phyloP scores from a whole-genome alignment of 2,797 vertebrate species.

The Myripristis jacobus region DNA sequence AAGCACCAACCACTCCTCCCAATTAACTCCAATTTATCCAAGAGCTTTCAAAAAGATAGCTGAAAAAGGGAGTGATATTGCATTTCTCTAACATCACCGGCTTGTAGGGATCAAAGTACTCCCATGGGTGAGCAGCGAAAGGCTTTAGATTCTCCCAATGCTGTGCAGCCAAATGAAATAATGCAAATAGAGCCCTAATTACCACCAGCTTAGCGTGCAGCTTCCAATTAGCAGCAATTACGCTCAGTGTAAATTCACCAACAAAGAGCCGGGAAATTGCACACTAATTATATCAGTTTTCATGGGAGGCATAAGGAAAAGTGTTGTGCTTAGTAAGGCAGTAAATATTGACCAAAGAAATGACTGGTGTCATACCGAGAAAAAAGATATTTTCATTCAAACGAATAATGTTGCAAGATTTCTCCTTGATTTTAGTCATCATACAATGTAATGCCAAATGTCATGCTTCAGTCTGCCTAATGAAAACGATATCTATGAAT shows the following conservation, averaged over 20 bases:
- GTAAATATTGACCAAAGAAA: conserved; percentile 62
- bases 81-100: conserved; percentile 77
- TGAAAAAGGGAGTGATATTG: conserved; percentile 67
- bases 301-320: conserved; percentile 46
- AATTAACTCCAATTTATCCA: conserved; percentile 77
- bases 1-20: conserved; percentile 64
- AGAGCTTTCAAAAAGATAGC: conserved; percentile 68
- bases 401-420: conserved; percentile 10
- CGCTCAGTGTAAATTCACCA: conserved; percentile 90
- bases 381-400: conserved; percentile 16
- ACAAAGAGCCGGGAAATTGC: conserved; percentile 88
- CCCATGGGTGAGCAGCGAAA: conserved; percentile 83
- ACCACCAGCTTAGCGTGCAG: conserved; percentile 88
- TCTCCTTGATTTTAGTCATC: not conserved
- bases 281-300: conserved; percentile 84
- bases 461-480: conserved; percentile 17
- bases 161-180: conserved; percentile 81
- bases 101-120: conserved; percentile 82
- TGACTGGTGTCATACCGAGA: conserved; percentile 11
- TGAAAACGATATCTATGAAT: conserved; percentile 53
- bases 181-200: conserved; percentile 93
- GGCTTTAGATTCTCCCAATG: conserved; percentile 64
- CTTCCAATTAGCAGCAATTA: conserved; percentile 95
- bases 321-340: conserved; percentile 27
- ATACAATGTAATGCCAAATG: conserved; percentile 22